phyloP scores from a whole-genome alignment of 2,113 vertebrate species.

The Planiliza haematocheilus region DNA sequence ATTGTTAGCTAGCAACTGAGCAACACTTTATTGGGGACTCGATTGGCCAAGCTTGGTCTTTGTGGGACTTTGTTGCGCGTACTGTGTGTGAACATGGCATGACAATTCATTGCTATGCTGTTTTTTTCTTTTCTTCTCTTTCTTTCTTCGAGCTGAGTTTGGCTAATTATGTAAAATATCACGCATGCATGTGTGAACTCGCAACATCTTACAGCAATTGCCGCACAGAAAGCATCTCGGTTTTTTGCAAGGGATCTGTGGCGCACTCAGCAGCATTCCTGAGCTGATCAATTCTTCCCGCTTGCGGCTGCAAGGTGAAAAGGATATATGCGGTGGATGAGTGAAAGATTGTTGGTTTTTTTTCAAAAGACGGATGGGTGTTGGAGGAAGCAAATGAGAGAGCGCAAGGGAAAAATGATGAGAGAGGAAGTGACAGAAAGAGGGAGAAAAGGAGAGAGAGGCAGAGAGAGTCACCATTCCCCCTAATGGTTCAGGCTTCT shows the following conservation, averaged over 20 bases:
- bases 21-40: no score
- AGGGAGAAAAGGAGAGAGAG: constrained; percentile 26
- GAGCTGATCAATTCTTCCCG: constrained; percentile 4
- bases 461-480: constrained; percentile 23
- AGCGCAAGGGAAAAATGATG: constrained; percentile 36
- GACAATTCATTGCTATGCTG: no score
- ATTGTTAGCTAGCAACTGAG: no score
- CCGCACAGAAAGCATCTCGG: neutral
- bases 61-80: no score
- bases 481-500: constrained; percentile 49
- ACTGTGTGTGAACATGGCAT: no score
- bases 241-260: neutral
- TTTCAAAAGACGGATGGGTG: constrained; percentile 34
- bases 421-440: constrained; percentile 49
- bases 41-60: no score
- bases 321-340: neutral
- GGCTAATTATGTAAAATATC: no score
- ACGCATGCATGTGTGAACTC: no score
- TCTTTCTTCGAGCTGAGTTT: no score
- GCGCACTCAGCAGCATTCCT: neutral
- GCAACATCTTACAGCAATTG: neutral
- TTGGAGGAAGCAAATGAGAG: constrained; percentile 33
- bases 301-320: neutral
- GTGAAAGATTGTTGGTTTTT: no score
- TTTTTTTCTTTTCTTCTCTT: no score